Conservation (phyloP, 2,797 vertebrate genomes). For the Naso thynnoides region DNA sequence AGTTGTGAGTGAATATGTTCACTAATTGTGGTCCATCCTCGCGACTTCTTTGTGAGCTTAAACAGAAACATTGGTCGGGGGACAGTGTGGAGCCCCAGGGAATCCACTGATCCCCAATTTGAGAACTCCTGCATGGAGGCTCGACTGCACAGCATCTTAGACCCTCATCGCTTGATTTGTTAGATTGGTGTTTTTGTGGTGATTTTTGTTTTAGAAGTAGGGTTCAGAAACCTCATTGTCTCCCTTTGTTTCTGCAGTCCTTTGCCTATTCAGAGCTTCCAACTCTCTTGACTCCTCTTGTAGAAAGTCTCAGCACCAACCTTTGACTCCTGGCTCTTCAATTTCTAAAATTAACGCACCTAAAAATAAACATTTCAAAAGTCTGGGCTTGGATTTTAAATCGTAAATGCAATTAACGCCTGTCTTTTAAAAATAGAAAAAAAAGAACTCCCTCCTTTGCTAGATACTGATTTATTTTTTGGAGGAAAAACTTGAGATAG, state of each 20-base stretch:
- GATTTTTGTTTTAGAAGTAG: neutral
- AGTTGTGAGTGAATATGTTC: neutral
- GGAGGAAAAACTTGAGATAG: neutral
- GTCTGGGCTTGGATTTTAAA: conserved; percentile 10
- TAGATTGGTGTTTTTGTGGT: conserved; percentile 5
- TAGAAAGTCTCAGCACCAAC: neutral
- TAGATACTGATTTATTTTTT: conserved; percentile 46
- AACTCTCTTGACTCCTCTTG: neutral
- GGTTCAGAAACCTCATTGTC: conserved; percentile 46
- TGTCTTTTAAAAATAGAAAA: conserved; percentile 5
- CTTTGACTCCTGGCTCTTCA: conserved; percentile 11
- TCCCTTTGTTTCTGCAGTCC: neutral
- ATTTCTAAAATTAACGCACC: conserved; percentile 12
- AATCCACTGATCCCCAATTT: conserved; percentile 45
- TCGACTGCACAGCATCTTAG: conserved; percentile 34
- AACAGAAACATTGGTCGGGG: neutral
- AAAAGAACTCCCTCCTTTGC: conserved; percentile 2
- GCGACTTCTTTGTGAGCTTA: conserved; percentile 7
- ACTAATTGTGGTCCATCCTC: neutral
- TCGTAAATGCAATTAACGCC: conserved; percentile 35
- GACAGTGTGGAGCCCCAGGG: conserved; percentile 4
- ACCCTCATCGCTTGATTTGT: conserved; percentile 18
- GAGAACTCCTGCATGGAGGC: conserved; percentile 7
- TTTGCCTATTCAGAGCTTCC: neutral
- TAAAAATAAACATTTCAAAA: conserved; percentile 6